A percentile compares a stretch with the other conserved stretches of the same genome.
phyloP scores from a whole-genome alignment of 2,797 vertebrate genomes.

The Chelonia mydas region DNA sequence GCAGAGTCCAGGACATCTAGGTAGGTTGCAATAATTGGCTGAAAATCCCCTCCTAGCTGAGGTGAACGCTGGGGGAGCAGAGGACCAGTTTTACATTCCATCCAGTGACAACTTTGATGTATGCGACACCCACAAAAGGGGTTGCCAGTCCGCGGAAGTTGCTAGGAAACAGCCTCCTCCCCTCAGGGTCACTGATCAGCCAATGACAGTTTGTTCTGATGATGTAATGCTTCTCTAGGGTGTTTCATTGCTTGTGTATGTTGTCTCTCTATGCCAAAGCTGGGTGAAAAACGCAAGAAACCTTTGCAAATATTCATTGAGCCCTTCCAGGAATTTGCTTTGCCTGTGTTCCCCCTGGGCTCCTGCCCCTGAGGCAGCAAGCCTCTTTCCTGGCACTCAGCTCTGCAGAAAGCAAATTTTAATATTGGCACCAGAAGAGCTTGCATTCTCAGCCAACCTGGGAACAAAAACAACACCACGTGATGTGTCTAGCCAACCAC shows the following conservation, averaged over 20 bases:
- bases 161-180: constrained; percentile 69
- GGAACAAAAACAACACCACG: rapidly evolving
- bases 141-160: constrained; percentile 20
- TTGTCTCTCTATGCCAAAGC: background rate
- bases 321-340: rapidly evolving
- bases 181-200: constrained; percentile 37
- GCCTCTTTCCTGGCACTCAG: background rate
- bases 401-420: rapidly evolving
- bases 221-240: constrained; percentile 53
- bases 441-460: rapidly evolving
- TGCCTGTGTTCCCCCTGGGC: background rate
- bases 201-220: constrained; percentile 39
- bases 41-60: background rate
- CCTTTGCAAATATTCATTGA: background rate
- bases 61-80: background rate
- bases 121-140: constrained; percentile 32
- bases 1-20: background rate
- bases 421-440: rapidly evolving
- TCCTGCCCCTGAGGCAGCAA: rapidly evolving
- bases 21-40: rapidly evolving
- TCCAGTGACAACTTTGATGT: constrained; percentile 9
- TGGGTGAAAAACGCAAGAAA: background rate
- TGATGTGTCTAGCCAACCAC: rapidly evolving
- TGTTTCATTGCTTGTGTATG: background rate
- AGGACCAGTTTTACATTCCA: background rate